These are phyloP conservation scores for Alectura lathami DNA, from an alignment of 2,113 vertebrate genomes.

Conservation along the genomic window DNA sequence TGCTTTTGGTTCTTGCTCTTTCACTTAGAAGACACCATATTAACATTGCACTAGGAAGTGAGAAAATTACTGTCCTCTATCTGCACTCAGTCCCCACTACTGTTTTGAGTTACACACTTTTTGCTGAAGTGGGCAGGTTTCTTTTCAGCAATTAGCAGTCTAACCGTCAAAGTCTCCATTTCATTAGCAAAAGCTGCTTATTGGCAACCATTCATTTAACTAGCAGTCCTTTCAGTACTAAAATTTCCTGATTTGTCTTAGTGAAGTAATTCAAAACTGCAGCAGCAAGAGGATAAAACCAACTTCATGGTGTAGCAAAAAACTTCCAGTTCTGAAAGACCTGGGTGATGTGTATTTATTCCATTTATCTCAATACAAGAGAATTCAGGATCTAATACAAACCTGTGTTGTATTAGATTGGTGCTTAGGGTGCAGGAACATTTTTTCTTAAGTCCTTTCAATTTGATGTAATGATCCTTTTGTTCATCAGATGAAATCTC, in stretches of 20 bases:
- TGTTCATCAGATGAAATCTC: neutral
- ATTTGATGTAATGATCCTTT: neutral
- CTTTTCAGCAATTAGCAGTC: neutral
- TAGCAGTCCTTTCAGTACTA: neutral
- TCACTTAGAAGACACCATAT: neutral
- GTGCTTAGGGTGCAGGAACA: neutral
- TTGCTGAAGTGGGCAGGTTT: neutral
- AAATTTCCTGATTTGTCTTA: neutral
- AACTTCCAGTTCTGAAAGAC: neutral
- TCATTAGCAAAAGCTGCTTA: neutral
- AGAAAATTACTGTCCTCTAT: neutral
- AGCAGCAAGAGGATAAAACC: neutral
- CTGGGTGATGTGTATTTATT: neutral
- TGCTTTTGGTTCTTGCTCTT: neutral
- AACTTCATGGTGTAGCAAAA: neutral
- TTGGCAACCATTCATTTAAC: neutral
- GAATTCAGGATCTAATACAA: neutral
- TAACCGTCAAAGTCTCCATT: neutral
- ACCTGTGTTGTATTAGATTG: neutral
- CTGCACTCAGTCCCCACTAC: neutral
- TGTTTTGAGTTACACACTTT: neutral
- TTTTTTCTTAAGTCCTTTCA: neutral
- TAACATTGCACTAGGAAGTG: neutral
- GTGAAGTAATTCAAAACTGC: neutral
- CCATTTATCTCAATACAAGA: neutral